Conservation (phyloP, 2,113 vertebrate species). For the Chamaetylas fuelleborni region DNA sequence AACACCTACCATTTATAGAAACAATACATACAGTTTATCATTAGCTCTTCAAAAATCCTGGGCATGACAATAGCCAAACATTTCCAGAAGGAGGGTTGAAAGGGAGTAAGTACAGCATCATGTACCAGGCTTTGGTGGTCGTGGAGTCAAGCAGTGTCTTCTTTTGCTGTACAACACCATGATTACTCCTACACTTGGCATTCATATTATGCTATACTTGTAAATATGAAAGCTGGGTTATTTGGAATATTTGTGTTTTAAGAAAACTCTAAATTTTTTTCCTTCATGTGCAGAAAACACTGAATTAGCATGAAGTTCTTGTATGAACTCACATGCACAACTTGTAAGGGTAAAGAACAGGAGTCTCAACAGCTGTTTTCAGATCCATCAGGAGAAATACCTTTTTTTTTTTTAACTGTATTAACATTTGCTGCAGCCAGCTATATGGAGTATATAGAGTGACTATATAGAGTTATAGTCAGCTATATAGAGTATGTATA, state of each 20-base stretch:
- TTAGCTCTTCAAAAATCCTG: neutral
- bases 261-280: neutral
- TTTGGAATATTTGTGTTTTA: neutral
- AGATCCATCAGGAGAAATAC: neutral
- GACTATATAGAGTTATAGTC: neutral
- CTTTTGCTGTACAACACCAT: neutral
- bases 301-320: neutral
- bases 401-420: neutral
- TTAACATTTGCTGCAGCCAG: neutral
- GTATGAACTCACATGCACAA: neutral
- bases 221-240: neutral
- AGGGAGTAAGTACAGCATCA: neutral
- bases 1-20: neutral
- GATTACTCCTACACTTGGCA: neutral
- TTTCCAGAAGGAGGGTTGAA: neutral
- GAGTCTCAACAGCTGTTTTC: neutral
- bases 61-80: neutral
- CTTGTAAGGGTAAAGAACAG: neutral
- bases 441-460: neutral
- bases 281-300: neutral
- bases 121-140: neutral
- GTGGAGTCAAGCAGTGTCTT: neutral
- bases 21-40: neutral
- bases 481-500: neutral
- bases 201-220: neutral